Base-by-base conservation (phyloP, 2,113 vertebrate species). In the Aegotheles bennettii region DNA sequence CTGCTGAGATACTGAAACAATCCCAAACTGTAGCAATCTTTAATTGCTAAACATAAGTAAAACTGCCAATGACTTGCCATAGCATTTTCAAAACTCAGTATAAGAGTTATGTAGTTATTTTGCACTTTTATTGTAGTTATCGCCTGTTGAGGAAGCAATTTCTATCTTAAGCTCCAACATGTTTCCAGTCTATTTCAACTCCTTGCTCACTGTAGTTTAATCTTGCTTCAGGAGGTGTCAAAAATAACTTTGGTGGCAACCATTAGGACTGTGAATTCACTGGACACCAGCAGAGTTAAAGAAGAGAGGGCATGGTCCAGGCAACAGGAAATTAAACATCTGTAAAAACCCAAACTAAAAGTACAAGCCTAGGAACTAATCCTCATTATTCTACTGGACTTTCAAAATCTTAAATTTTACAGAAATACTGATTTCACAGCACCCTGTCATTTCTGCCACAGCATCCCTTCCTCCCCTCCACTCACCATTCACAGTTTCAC, bases 171-270 rank as follows among this genome's bases (percentile, higher is more conserved):
- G 63, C 73, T 94, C 73, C 8, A 21, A 94, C 95, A 51, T 3
- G 74, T 92, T 95, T 92, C 57, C 90, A 95, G 96, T 73, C 87
- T 94, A 82, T 94, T 97, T 96, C 88, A 94, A 87, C 91, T 92
- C 89, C 87, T 73, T 80, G 45, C 84, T 95, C 87, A 89, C 89
- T 92, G 57, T 31, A 78, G 81, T 90, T 93, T 95, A 94, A 96
- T 94, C 95, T 92, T 97, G 38, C 93, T 97, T 96, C 94, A 86
- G 63, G 74, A 85, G 89, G 92, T 95, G 83, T 97, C 96, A 97
- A 96, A 98, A 98, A 98, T 98, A 98, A 98, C 97, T 97, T 94
- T 97, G 97, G 65, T 90, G 97, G 95, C 93, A 94, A 67, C 83
- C 87, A 60, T 60, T 78, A 95, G 31, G 61, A 76, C 51, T 5